Evolutionary conservation across 2,113 vertebrate genomes (phyloP).

Genomic region (Pelobates fuscus): DNA sequence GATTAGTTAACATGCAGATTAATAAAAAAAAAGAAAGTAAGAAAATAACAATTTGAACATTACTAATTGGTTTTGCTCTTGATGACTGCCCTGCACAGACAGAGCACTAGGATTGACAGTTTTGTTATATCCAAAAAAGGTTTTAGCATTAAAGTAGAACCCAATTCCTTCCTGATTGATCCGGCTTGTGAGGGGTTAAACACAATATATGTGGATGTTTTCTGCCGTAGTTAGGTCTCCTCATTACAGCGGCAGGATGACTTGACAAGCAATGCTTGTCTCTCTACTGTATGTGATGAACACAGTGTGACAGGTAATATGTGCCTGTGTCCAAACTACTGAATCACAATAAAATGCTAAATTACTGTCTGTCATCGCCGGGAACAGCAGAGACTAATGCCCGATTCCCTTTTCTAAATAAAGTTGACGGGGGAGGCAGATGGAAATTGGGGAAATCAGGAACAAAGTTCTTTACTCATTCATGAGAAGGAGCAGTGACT

Average conservation of each 20-base stretch:
- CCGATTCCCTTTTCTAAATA: constrained; percentile 64
- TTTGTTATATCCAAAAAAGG: too few species aligned
- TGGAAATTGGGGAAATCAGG: not conserved
- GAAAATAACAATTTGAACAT: too few species aligned
- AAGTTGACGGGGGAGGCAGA: constrained; percentile 27
- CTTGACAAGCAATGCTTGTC: constrained; percentile 64
- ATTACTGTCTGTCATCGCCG: constrained; percentile 71
- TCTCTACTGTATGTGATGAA: constrained; percentile 63
- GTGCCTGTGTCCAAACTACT: constrained; percentile 69
- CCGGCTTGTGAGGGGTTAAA: not conserved
- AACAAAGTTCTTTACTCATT: not conserved
- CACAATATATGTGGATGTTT: constrained; percentile 55
- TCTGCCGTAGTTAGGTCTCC: constrained; percentile 62
- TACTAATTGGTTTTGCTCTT: too few species aligned
- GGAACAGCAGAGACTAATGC: constrained; percentile 63
- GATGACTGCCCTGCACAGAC: too few species aligned
- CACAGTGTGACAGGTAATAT: constrained; percentile 68
- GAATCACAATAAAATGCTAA: constrained; percentile 73
- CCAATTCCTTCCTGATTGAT: not conserved
- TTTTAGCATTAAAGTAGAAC: too few species aligned
- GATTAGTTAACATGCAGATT: too few species aligned
- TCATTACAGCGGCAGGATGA: constrained; percentile 60
- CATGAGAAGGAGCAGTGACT: not conserved
- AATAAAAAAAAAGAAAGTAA: too few species aligned
- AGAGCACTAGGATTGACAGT: too few species aligned